These are phyloP conservation scores for Drosophila peninsularis DNA, from an alignment of 2,888 invertebrate species.

Conservation along the genomic window DNA sequence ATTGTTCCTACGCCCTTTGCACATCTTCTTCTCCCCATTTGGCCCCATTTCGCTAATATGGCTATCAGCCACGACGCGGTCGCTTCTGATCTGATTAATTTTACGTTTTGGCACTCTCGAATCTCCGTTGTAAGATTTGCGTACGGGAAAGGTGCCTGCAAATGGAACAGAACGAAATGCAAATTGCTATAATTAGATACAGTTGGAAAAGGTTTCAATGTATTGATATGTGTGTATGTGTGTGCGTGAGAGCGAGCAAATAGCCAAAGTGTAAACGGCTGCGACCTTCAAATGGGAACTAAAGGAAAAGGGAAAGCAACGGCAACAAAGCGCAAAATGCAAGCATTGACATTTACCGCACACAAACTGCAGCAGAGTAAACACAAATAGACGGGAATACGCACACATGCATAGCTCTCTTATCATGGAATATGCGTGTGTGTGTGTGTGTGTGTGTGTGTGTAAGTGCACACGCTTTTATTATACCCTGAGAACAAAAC, in stretches of 20 bases:
- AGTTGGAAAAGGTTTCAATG: not conserved
- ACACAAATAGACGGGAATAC: conserved; percentile 2
- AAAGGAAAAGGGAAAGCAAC: conserved; percentile 61
- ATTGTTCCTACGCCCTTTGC: conserved; percentile 26
- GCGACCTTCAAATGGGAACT: conserved; percentile 55
- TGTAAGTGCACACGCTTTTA: not conserved
- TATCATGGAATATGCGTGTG: conserved; percentile 19
- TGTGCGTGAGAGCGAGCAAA: conserved; percentile 2
- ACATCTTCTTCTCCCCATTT: conserved; percentile 12
- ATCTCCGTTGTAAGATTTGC: conserved; percentile 47
- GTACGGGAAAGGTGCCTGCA: conserved; percentile 47
- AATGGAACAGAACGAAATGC: conserved; percentile 13
- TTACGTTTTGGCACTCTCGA: conserved; percentile 54
- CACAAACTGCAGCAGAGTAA: conserved; percentile 22
- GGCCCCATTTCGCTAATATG: conserved; percentile 49
- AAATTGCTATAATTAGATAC: conserved; percentile 49
- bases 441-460: not conserved
- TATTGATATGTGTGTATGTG: not conserved
- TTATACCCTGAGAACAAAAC: not conserved
- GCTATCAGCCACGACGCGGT: conserved; percentile 26
- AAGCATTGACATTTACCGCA: conserved; percentile 10
- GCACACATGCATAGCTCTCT: not conserved
- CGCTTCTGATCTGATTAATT: conserved; percentile 14
- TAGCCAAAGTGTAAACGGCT: conserved; percentile 48
- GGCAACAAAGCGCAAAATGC: conserved; percentile 24